Conservation (phyloP, 2,888 invertebrate species). For the Drosophila prolongata region DNA sequence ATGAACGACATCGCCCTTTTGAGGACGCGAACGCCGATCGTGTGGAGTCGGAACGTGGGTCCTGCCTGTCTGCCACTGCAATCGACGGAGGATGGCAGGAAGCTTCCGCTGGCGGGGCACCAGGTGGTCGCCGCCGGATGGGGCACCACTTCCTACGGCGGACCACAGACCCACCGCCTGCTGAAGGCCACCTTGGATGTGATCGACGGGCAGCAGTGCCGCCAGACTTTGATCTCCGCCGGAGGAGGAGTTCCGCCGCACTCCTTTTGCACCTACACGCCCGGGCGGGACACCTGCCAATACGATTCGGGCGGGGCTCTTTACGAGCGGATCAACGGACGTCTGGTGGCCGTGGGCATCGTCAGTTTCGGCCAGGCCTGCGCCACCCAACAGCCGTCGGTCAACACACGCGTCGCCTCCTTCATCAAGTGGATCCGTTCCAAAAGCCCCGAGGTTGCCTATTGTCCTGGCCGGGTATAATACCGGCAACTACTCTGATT, state of each 20-base stretch:
- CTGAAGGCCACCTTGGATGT: slow-evolving; percentile 85
- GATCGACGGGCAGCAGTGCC: slow-evolving; percentile 84
- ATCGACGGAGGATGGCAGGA: slow-evolving; percentile 34
- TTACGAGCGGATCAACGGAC: slow-evolving; percentile 83
- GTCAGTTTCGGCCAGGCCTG: slow-evolving; percentile 86
- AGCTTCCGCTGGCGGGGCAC: slow-evolving; percentile 83
- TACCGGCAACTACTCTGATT: slow-evolving; percentile 24
- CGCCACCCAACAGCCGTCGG: slow-evolving; percentile 85
- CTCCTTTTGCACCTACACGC: slow-evolving; percentile 85
- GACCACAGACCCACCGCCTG: slow-evolving; percentile 85
- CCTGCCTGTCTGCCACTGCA: slow-evolving; percentile 87
- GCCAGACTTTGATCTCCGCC: slow-evolving; percentile 50
- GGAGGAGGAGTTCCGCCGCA: slow-evolving; percentile 61
- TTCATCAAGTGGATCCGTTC: slow-evolving; percentile 86
- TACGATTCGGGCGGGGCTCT: slow-evolving; percentile 86
- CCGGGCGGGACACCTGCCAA: slow-evolving; percentile 86
- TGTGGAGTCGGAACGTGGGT: slow-evolving; percentile 86
- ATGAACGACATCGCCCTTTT: slow-evolving; percentile 86
- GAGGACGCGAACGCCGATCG: slow-evolving; percentile 83
- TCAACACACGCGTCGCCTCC: slow-evolving; percentile 86
- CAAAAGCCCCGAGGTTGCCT: slow-evolving; percentile 81
- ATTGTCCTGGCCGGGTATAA: slow-evolving; percentile 61
- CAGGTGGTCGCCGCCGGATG: slow-evolving; percentile 85
- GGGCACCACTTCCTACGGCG: slow-evolving; percentile 86
- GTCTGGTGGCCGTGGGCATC: slow-evolving; percentile 85